A percentile compares a stretch with the other conserved stretches of the same genome.
These are phyloP conservation scores for Xanthostigma xanthostigma DNA, from an alignment of 2,888 invertebrate species.

Conservation along the genomic window DNA sequence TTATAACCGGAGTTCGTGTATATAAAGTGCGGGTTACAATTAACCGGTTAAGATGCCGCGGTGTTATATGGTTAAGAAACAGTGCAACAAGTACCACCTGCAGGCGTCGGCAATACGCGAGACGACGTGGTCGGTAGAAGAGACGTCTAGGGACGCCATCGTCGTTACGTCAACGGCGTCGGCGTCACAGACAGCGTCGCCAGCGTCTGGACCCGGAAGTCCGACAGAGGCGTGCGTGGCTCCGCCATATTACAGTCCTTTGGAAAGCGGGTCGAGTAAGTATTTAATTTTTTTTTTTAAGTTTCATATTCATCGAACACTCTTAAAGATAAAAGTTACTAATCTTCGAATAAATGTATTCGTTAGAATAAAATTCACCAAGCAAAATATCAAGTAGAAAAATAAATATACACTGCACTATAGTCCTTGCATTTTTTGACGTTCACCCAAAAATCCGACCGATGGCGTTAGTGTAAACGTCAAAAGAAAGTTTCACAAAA, in stretches of 20 bases:
- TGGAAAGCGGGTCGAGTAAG: conserved; percentile 21
- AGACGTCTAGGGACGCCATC: conserved; percentile 18
- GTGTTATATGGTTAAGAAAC: conserved; percentile 62
- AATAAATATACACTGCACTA: too few species aligned
- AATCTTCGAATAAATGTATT: too few species aligned
- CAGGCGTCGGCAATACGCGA: conserved; percentile 25
- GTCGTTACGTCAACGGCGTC: conserved; percentile 20
- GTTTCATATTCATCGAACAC: too few species aligned
- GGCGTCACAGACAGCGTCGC: conserved; percentile 26
- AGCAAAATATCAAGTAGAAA: too few species aligned
- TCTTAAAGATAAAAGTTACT: too few species aligned
- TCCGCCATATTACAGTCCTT: conserved; percentile 41
- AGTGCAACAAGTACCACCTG: conserved; percentile 34
- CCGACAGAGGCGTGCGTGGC: conserved; percentile 45
- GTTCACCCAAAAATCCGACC: too few species aligned
- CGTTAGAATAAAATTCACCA: too few species aligned
- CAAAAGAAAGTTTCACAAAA: too few species aligned
- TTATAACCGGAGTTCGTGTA: too few species aligned
- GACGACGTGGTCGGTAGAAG: conserved; percentile 27
- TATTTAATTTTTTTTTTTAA: conserved; percentile 6
- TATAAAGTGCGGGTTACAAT: conserved; percentile 11
- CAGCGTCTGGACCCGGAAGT: conserved; percentile 31
- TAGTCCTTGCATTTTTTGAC: too few species aligned
- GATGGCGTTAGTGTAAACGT: too few species aligned
- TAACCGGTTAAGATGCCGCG: conserved; percentile 46